Evolutionary conservation across 2,113 vertebrate genomes (phyloP), one percentile per base, ranked within the genome.

Genomic region (Periophthalmus modestus): DNA sequence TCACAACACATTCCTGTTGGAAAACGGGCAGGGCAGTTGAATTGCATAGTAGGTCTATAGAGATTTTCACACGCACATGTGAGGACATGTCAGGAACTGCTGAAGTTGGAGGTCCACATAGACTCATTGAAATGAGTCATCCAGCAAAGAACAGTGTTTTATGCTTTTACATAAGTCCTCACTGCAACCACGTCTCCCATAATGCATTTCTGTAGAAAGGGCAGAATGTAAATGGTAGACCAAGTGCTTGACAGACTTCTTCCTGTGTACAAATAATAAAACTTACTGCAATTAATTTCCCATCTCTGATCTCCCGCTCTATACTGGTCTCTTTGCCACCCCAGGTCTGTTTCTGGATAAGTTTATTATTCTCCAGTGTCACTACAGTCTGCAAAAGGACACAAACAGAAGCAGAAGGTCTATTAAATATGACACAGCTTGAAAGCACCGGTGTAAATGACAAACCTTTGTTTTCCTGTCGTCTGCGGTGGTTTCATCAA

Each of bases 281-380:
- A 59, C 96, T 94, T 83, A 99, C 97, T 94, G 96, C 93, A 89
- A 98, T 89, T 74, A 98, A 79, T 71, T 97, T 97, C 4, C 95
- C 96, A 78, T 96, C 96, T 5, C 87, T 83, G 59, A 96, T 72
- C 89, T 96, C 97, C 84, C 97, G 94, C 89, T 93, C 96, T 79
- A 99, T 93, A 75, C 86, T 87, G 0, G 96, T 96, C 47, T 98
- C 94, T 82, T 98, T 98, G 59, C 96, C 97, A 0, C 97, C 95
- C 98, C 98, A 99, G 82, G 90, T 94, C 92, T 99, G 98, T 89
- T 96, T 95, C 86, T 99, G 98, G 14, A 92, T 89, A 57, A 99
- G 93, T 58, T 76, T 81, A 0, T 94, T 95, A 0, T 93, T 95
- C 0, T 98, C 95, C 83, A 97, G 72, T 46, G 88, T 95, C 68